A percentile compares a stretch with the other conserved stretches of the same genome.
phyloP scores from a whole-genome alignment of 2,888 invertebrate species.

The Nomada hirtipes region DNA sequence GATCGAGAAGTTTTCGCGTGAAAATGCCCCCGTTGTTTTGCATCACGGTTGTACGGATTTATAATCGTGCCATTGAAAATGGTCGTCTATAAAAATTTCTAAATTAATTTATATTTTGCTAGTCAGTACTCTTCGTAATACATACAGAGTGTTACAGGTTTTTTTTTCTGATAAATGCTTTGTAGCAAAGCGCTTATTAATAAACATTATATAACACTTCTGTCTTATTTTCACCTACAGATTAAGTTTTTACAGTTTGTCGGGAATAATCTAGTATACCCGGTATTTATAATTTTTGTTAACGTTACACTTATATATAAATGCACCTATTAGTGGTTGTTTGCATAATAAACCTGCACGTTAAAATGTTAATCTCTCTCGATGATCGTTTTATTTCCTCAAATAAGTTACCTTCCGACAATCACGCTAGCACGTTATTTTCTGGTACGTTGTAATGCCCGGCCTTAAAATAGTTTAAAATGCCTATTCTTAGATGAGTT shows the following conservation, averaged over 20 bases:
- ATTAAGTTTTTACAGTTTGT: no score
- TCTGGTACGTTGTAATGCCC: conserved; percentile 8
- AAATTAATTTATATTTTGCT: no score
- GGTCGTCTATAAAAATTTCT: no score
- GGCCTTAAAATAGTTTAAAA: conserved; percentile 38
- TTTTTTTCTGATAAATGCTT: no score
- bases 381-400: conserved; percentile 1
- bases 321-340: not conserved
- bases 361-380: not conserved
- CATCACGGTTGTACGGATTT: no score
- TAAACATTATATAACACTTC: no score
- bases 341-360: not conserved
- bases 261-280: no score
- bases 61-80: no score
- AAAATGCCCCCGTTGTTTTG: not conserved
- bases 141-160: no score
- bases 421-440: conserved; percentile 35
- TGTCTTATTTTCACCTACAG: no score
- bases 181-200: no score
- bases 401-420: not conserved
- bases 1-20: not conserved
- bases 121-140: no score
- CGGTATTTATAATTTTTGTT: not conserved
- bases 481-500: conserved; percentile 41
- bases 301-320: not conserved